A percentile compares a stretch with the other conserved stretches of the same genome.
phyloP scores from a whole-genome alignment of 2,888 invertebrate species.

The Apoda limacodes region DNA sequence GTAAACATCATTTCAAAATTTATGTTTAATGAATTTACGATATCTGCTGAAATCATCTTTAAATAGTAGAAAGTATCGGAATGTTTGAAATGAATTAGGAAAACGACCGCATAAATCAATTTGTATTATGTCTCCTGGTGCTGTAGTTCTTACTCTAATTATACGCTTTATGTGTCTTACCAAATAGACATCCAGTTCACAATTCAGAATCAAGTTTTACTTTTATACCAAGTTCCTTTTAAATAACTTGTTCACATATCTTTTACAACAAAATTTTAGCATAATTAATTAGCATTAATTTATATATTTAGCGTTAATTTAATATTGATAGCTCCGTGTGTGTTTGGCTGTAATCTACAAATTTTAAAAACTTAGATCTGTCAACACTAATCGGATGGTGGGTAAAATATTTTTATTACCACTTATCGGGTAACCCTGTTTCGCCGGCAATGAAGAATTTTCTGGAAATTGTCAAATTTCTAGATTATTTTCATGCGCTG shows the following conservation, averaged over 20 bases:
- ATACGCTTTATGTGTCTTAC: constrained; percentile 12
- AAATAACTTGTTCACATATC: constrained; percentile 6
- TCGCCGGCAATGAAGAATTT: too few species aligned
- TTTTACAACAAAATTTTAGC: too few species aligned
- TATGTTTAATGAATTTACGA: background rate
- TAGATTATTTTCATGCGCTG: too few species aligned
- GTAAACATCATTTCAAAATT: constrained; percentile 1
- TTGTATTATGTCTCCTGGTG: constrained; percentile 10
- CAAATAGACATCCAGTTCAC: constrained; percentile 14
- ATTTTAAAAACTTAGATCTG: too few species aligned
- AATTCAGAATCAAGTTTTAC: constrained; percentile 4
- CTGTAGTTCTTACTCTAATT: constrained; percentile 6
- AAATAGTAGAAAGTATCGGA: constrained; percentile 1
- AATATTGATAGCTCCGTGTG: too few species aligned
- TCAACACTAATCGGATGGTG: too few species aligned
- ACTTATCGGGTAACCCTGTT: too few species aligned
- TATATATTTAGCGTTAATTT: too few species aligned
- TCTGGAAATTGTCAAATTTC: too few species aligned
- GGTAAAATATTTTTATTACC: too few species aligned
- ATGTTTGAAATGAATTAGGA: background rate
- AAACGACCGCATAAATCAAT: background rate
- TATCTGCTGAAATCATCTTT: constrained; percentile 5
- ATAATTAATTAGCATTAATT: too few species aligned
- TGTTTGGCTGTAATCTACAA: too few species aligned
- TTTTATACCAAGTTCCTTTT: constrained; percentile 10